Evolutionary conservation across 2,888 invertebrate genomes (phyloP), one percentile per base, ranked within the genome.

Genomic region (Clivina fossor): DNA sequence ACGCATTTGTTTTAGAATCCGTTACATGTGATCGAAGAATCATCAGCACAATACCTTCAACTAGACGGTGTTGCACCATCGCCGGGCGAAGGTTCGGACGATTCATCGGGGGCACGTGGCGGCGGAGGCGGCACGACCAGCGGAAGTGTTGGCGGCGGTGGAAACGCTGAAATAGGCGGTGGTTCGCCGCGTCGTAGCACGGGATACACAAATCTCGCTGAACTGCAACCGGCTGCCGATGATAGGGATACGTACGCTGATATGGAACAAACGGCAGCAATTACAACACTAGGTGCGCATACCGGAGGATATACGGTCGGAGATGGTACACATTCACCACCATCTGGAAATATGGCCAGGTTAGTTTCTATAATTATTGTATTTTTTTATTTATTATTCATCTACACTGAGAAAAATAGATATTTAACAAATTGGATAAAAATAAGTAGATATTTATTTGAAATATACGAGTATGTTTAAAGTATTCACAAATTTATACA

Each of bases 11-110:
- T n/a, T n/a, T n/a, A n/a, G n/a, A n/a, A n/a, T n/a, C n/a, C n/a
- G n/a, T n/a, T n/a, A n/a, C n/a, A n/a, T n/a, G 26, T 55, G 9
- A 55, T 55, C 5, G 55, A 55, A 15, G 55, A 55, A 22, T 40
- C 55, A 9, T 13, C 28, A 3, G 15, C 30, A 3, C 55, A 55
- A 22, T 55, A 55, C 30, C 47, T 55, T 7, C 55, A 55, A 24
- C 32, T 55, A 4, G 46, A 47, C 32, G 47, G 38, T 8, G 55
- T 53, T 2, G 44, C 53, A 2, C 28, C 37, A 19, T 38, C 38
- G 7, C 55, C 55, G 1, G 54, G 46, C 20, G 47, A 55, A 9
- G 55, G 47, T 20, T 38, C 38, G 22, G 38, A 38, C 15, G 38
- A 47, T 9, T 38, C 38, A 4, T 47, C 47, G 1, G 37, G 30